Percentiles rank a stretch among this genome's conserved stretches.
These are phyloP conservation scores for Dipodomys spectabilis DNA, from an alignment of 2,113 vertebrate species.

Conservation along the genomic window DNA sequence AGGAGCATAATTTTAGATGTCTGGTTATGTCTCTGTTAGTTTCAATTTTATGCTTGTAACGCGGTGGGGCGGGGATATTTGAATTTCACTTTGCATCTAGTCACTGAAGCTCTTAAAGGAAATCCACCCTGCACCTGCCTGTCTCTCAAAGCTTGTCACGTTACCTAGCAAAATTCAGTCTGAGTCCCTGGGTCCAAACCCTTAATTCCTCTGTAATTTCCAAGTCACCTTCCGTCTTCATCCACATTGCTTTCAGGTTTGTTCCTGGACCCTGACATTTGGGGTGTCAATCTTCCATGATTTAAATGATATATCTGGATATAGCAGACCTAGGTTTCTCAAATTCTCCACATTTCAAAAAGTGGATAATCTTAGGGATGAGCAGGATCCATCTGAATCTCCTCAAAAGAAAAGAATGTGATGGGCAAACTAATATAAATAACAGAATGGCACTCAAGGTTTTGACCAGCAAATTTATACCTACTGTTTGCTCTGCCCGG, in stretches of 20 bases:
- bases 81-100: neutral
- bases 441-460: neutral
- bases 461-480: neutral
- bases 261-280: neutral
- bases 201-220: neutral
- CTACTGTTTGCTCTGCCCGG: neutral
- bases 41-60: neutral
- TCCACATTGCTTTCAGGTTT: neutral
- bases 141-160: neutral
- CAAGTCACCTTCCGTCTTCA: neutral
- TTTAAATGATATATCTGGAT: neutral
- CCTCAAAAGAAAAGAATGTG: neutral
- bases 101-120: neutral
- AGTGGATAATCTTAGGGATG: neutral
- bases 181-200: neutral
- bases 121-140: neutral
- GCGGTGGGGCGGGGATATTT: accelerated
- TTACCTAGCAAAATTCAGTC: neutral
- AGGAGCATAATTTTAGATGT: neutral
- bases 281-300: neutral
- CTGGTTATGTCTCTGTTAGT: neutral
- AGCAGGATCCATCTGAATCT: neutral
- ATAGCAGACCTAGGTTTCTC: neutral
- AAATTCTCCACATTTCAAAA: neutral
- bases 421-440: neutral